Evolutionary conservation across 2,888 invertebrate genomes (phyloP), one percentile per base, ranked within the genome.

Genomic region (Rhagophthalmus giganteus): DNA sequence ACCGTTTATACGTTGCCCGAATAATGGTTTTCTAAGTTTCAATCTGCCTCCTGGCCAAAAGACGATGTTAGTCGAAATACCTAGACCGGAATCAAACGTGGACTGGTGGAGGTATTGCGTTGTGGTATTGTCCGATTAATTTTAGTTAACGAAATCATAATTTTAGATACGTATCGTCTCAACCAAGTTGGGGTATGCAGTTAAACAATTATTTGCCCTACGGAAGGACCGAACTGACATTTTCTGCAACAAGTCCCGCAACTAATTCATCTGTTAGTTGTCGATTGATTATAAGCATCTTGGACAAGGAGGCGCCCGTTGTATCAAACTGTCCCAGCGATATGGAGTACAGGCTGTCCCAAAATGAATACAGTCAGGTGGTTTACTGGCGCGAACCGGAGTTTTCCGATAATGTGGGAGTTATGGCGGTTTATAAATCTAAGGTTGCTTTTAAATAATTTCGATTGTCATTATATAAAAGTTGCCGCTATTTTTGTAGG

Each of bases 371-470:
- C 1, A 76, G 78, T 40, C 77, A 81, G 14, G 74, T 78, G 28
- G 77, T 86, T 31, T 76, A 77, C 57, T 87, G 86, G 86, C 78
- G 78, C 28, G 86, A 86, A 60, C 86, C 87, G 1, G 71, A 75
- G 28, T 86, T 86, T 61, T 74, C 73, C 14, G 81, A 82, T 67
- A 81, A 82, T 61, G 79, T 80, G 26, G 78, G 74, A 38, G 71
- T 84, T 13, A 76, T 77, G 44, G 76, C 76, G 44, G 73, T 82
- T 31, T 82, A 80, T 65, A 83, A 83, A 65, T 82, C 84, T 4
- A 79, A 80, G 70, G 83, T 83, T 28, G 33, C n/a, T n/a, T n/a
- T n/a, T n/a, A n/a, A n/a, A 13, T 10, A 44, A 3, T 15, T 24
- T 24, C 13, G 1, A 35, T 15, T 33, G 9, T 7, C 3, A 9